Evolutionary conservation across 1,140 invertebrate genomes (phyloP), one percentile per base, ranked within the genome.

Genomic region (Hyles vespertilio): DNA sequence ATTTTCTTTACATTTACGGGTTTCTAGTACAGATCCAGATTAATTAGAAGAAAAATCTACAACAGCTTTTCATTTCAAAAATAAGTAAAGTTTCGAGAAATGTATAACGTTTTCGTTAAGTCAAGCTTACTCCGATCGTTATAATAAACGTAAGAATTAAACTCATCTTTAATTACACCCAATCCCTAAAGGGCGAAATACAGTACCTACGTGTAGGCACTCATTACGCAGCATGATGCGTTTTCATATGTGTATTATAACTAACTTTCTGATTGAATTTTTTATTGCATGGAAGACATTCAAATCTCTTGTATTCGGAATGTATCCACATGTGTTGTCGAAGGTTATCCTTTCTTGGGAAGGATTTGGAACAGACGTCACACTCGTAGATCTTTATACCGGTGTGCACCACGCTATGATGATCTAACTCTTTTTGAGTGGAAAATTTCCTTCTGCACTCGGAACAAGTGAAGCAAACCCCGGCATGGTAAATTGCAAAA

Each of bases 301-400:
- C 76, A 65, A 90, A 93, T 3, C 91, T 91, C 51, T 91, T 89
- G 62, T 90, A 90, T 3, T 91, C 89, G 0, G 90, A 91, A 64
- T 94, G 92, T 34, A 81, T 79, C 65, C 82, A 77, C 76, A 85
- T 77, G 55, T 89, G 88, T 11, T 72, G 70, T 5, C 44, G 40
- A n/a, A 77, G 58, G 49, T 62, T 65, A 32, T 62, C 59, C 12
- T 66, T 67, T 32, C 69, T 68, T 1, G 61, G 50, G 43, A 77
- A 77, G 2, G 64, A 55, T 48, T 74, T 77, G n/a, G 73, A 74
- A 65, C 91, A 92, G 2, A 78, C 72, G 9, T 69, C 63, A 73
- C 91, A 91, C 45, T 69, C 66, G 65, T 86, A 91, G 11, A 81
- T 81, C 46, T 85, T 84, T 32, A 89, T 82, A 7, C 83, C 85